Evolutionary conservation across 2,888 invertebrate genomes (phyloP), one percentile per base, ranked within the genome.

Genomic region (Carcina quercana): DNA sequence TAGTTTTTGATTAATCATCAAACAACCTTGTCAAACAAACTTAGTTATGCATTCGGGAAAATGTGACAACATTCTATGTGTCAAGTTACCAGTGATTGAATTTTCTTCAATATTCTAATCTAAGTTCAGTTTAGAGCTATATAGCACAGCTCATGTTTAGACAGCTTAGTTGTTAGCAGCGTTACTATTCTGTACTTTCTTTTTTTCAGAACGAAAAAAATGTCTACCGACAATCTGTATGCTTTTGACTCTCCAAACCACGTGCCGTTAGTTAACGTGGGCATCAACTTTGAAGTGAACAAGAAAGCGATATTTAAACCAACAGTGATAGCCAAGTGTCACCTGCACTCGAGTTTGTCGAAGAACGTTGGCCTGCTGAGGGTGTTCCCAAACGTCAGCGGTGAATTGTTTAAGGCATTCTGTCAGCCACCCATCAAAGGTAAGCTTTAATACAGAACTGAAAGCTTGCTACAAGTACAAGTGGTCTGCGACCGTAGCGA

Each of bases 241-340:
- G 96, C 96, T 0, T 97, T 96, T 60, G 85, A 89, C 42, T 94
- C 96, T 0, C 97, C 96, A 0, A 98, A 98, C 71, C 90, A 91
- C 58, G 85, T 89, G 1, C 91, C 94, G 0, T 70, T 98, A 17
- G 97, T 93, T 0, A 88, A 88, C 32, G 89, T 95, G 33, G 96
- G 96, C 1, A 90, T 95, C 24, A 87, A 91, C 35, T 89, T 96
- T 37, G 88, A 91, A 50, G 86, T 92, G 2, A 79, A 83, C 47
- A 75, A 67, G 42, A 53, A 76, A 1, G 80, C 75, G 0, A 68
- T 82, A 33, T 82, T 84, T 51, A 72, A 74, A 20, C 82, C 82
- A 0, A 72, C 51, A 1, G 64, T 64, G 4, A 80, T 83, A 19
- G 68, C 78, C 35, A 89, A 88, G 47, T 94, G 94, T 52, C 63